Percentiles rank a stretch among this genome's conserved stretches.
phyloP scores from a whole-genome alignment of 2,888 invertebrate genomes.

The Adineta ricciae region DNA sequence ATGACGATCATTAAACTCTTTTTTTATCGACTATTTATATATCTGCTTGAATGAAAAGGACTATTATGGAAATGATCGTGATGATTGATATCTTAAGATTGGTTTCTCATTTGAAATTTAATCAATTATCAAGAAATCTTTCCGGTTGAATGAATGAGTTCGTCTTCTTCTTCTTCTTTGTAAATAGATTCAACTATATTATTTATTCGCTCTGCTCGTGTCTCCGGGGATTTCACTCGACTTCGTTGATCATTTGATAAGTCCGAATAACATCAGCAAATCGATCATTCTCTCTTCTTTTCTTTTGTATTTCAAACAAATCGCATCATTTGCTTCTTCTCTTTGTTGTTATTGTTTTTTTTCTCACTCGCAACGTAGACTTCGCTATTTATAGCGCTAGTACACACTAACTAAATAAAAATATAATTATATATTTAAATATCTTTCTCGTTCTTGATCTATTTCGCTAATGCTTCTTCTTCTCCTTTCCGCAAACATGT shows the following conservation, averaged over 20 bases:
- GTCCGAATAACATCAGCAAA: not conserved
- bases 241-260: not conserved
- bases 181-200: not conserved
- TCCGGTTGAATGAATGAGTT: not conserved
- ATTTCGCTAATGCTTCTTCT: not conserved
- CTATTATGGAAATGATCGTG: not conserved
- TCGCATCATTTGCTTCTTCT: not conserved
- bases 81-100: not conserved
- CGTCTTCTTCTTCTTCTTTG: not conserved
- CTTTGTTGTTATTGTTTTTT: not conserved
- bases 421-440: slow-evolving; percentile 3
- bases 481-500: not conserved
- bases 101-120: not conserved
- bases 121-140: not conserved
- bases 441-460: not conserved
- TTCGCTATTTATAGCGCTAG: not conserved
- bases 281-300: not conserved
- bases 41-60: not conserved
- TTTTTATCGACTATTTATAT: not conserved
- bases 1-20: not conserved
- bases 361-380: not conserved
- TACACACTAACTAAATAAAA: not conserved
- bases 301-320: not conserved
- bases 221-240: not conserved
- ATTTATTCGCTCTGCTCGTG: not conserved